Conservation (phyloP, 2,888 invertebrate species). For the Amphipoea oculea region DNA sequence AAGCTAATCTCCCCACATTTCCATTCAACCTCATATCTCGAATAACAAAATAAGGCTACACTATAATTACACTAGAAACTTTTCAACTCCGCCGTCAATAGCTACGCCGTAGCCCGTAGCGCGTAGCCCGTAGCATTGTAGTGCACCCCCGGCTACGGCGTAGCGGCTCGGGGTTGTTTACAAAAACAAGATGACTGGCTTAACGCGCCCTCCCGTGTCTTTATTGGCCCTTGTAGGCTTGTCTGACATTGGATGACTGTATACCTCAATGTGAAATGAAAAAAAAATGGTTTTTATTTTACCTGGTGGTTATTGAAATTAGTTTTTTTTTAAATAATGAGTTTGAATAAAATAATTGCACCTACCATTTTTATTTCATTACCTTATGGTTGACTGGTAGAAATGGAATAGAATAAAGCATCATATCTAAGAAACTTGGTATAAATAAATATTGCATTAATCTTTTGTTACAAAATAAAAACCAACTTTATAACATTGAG, state of each 20-base stretch:
- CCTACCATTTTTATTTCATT: too few relatives aligned
- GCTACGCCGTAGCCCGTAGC: conserved; percentile 65
- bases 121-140: conserved; percentile 66
- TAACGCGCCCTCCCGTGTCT: conserved; percentile 82
- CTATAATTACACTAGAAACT: conserved; percentile 65
- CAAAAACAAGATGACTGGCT: conserved; percentile 89
- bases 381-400: neutral
- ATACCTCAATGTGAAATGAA: conserved; percentile 63
- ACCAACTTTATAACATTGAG: too few relatives aligned
- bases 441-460: neutral
- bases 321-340: neutral
- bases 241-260: conserved; percentile 72
- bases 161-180: conserved; percentile 82
- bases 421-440: neutral
- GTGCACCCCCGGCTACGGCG: conserved; percentile 68
- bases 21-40: conserved; percentile 35
- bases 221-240: conserved; percentile 85
- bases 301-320: neutral
- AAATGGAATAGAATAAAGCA: neutral
- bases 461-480: neutral
- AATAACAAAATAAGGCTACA: conserved; percentile 59
- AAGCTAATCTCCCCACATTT: conserved; percentile 50
- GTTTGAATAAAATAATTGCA: neutral
- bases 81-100: conserved; percentile 60
- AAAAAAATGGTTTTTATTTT: neutral